A percentile compares a stretch with the other conserved stretches of the same genome.
These are phyloP conservation scores for Penaeus indicus DNA, from an alignment of 1,140 invertebrate genomes.

Conservation along the genomic window DNA sequence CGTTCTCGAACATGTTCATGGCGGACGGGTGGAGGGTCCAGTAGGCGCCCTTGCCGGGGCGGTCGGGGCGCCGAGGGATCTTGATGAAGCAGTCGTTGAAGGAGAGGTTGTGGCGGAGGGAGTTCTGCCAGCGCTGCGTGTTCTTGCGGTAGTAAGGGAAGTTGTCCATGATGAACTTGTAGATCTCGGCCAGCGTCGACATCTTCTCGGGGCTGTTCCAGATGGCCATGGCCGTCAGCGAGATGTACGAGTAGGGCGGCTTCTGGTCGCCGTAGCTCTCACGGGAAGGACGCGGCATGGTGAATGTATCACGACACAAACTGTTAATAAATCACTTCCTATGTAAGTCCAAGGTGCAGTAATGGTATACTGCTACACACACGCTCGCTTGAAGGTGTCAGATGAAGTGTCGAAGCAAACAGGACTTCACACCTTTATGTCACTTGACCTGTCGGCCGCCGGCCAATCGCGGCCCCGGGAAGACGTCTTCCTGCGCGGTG, in stretches of 20 bases:
- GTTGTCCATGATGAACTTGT: constrained; percentile 64
- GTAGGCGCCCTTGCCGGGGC: constrained; percentile 61
- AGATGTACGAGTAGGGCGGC: constrained; percentile 59
- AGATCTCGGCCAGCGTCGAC: constrained; percentile 56
- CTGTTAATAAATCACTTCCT: too few relatives aligned
- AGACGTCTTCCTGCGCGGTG: background rate
- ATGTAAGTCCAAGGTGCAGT: constrained; percentile 4
- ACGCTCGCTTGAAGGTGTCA: too few relatives aligned
- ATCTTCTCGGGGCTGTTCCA: constrained; percentile 59
- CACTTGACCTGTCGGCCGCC: constrained; percentile 7
- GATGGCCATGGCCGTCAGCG: constrained; percentile 59
- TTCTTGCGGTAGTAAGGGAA: constrained; percentile 63
- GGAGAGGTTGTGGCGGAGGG: constrained; percentile 61
- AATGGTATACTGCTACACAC: too few relatives aligned
- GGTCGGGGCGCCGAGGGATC: constrained; percentile 54
- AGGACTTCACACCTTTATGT: constrained; percentile 41
- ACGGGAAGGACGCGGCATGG: constrained; percentile 51
- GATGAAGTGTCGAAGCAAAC: constrained; percentile 12
- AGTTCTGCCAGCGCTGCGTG: constrained; percentile 62
- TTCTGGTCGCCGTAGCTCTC: constrained; percentile 60
- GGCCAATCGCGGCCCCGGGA: background rate
- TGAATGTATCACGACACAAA: background rate
- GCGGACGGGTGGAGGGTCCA: constrained; percentile 58
- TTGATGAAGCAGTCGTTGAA: constrained; percentile 64
- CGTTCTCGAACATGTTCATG: constrained; percentile 63